A percentile compares a stretch with the other conserved stretches of the same genome.
These are phyloP conservation scores for Okamejei kenojei DNA, from an alignment of 2,797 vertebrate species.

Conservation along the genomic window DNA sequence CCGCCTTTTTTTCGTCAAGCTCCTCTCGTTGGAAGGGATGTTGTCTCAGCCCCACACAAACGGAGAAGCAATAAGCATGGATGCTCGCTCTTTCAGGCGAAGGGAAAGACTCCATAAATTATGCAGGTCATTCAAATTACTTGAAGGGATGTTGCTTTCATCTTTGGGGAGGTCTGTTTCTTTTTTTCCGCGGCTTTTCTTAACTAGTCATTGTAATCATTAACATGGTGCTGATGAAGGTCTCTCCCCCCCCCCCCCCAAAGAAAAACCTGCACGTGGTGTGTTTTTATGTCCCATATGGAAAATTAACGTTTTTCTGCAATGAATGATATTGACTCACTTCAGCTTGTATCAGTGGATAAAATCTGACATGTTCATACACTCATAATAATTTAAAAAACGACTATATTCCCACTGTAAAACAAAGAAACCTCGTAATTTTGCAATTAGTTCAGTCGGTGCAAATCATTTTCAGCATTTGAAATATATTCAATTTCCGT, in stretches of 20 bases:
- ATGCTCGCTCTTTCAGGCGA: background rate
- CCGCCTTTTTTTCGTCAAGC: no score
- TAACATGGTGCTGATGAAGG: background rate
- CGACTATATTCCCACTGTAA: no score
- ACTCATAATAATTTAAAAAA: background rate
- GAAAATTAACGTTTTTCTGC: background rate
- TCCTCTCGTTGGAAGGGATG: background rate
- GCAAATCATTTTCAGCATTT: background rate
- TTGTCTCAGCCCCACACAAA: background rate
- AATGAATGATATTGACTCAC: background rate
- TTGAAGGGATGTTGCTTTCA: background rate
- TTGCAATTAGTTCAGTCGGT: background rate
- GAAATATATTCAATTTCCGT: background rate
- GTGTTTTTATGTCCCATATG: background rate
- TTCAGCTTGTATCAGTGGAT: background rate
- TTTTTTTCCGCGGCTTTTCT: background rate
- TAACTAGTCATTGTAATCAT: background rate
- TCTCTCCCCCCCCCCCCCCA: no score
- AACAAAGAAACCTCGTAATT: background rate
- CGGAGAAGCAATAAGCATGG: background rate
- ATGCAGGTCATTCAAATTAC: background rate
- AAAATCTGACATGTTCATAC: background rate
- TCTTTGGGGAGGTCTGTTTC: background rate
- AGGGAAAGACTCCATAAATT: background rate
- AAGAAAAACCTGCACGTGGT: no score